Evolutionary conservation across 2,797 vertebrate species (phyloP).

Genomic region (Bucorvus abyssinicus): DNA sequence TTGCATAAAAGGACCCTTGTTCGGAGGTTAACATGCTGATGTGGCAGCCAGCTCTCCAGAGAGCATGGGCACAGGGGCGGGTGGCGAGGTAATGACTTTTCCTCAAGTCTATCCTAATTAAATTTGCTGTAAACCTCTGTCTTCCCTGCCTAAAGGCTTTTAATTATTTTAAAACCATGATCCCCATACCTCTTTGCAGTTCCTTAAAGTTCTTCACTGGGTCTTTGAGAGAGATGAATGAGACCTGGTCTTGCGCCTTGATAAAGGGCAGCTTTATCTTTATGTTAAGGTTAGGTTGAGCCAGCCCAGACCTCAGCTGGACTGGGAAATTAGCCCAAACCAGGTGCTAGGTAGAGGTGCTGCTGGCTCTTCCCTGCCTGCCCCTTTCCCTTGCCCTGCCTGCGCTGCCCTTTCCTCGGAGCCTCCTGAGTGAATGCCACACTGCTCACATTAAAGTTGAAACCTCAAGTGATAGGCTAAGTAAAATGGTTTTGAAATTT

Average conservation of each 20-base stretch:
- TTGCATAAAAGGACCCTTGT: neutral
- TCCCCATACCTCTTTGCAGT: neutral
- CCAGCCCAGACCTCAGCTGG: neutral
- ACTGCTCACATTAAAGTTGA: neutral
- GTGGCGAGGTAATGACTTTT: constrained; percentile 4
- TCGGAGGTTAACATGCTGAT: neutral
- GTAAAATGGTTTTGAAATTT: constrained; percentile 44
- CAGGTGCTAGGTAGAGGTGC: neutral
- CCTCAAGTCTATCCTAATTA: constrained; percentile 44
- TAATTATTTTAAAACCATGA: constrained; percentile 38
- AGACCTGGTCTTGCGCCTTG: neutral
- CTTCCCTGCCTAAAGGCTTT: constrained; percentile 30
- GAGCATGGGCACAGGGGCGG: neutral
- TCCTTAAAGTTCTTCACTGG: neutral
- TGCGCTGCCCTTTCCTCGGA: neutral
- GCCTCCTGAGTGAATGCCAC: neutral
- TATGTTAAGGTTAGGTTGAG: neutral
- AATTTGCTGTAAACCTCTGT: constrained; percentile 22
- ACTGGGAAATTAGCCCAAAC: neutral
- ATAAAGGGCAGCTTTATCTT: constrained; percentile 15
- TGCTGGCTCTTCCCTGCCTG: neutral
- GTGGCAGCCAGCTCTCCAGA: neutral
- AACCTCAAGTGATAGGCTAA: constrained; percentile 11
- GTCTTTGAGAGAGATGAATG: neutral
- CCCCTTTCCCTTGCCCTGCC: neutral